Conservation (phyloP, 1,140 invertebrate species). For the Zaprionus ghesquierei region DNA sequence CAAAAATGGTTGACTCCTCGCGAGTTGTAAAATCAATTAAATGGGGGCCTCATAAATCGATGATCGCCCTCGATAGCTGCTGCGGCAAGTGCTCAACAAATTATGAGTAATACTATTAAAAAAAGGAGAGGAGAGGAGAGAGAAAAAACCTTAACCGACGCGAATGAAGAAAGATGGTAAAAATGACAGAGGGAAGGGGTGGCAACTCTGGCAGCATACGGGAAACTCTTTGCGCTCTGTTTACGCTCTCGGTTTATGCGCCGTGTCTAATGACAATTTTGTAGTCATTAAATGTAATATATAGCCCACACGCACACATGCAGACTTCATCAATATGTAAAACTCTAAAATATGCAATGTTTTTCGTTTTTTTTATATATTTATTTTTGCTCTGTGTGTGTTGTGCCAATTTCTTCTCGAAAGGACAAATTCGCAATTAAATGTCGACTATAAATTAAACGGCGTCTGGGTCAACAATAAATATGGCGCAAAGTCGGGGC, state of each 20-base stretch:
- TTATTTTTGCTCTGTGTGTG: background rate
- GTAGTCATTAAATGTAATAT: slow-evolving; percentile 76
- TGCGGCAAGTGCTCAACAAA: slow-evolving; percentile 51
- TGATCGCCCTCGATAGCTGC: slow-evolving; percentile 26
- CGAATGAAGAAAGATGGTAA: background rate
- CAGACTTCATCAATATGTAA: slow-evolving; percentile 2
- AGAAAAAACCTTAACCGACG: background rate
- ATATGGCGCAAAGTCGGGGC: slow-evolving; percentile 1
- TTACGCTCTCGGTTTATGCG: slow-evolving; percentile 62
- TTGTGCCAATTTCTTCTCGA: slow-evolving; percentile 35
- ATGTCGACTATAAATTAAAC: slow-evolving; percentile 69
- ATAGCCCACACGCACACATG: slow-evolving; percentile 28
- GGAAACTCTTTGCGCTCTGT: slow-evolving; percentile 58
- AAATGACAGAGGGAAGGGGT: background rate
- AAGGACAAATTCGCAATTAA: slow-evolving; percentile 70
- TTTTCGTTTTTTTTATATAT: background rate
- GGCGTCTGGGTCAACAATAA: slow-evolving; percentile 47
- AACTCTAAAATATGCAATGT: slow-evolving; percentile 17
- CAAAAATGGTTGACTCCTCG: slow-evolving; percentile 14
- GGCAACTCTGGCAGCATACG: background rate
- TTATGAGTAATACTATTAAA: slow-evolving; percentile 21
- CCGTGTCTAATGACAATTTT: slow-evolving; percentile 76
- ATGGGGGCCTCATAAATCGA: slow-evolving; percentile 47
- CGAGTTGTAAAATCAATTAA: slow-evolving; percentile 70
- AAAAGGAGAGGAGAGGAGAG: background rate